These are phyloP conservation scores for Diachasma alloeum DNA, from an alignment of 1,140 invertebrate species.

Conservation along the genomic window DNA sequence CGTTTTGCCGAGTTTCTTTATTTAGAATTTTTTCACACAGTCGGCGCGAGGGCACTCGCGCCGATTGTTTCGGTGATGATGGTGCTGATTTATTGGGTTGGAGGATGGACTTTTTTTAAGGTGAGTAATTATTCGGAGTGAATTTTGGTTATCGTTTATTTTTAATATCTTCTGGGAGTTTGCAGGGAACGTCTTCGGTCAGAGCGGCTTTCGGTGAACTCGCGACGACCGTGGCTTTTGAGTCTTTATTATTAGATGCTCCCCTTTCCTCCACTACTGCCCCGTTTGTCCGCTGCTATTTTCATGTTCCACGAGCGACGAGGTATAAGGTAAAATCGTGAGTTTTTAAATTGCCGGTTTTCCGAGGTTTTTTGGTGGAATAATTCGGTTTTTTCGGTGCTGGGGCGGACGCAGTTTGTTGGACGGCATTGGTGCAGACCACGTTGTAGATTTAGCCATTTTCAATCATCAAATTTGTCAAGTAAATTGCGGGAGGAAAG, in stretches of 20 bases:
- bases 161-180: not conserved
- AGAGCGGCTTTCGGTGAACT: slow-evolving; percentile 39
- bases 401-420: no score
- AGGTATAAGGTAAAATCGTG: not conserved
- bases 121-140: no score
- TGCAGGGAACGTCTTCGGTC: not conserved
- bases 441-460: no score
- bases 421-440: no score
- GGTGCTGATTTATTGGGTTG: no score
- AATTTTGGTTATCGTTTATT: not conserved
- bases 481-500: no score
- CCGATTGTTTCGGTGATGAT: no score
- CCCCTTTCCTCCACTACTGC: slow-evolving; percentile 1
- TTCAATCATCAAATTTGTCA: no score
- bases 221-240: slow-evolving; percentile 35
- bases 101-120: no score
- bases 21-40: not conserved
- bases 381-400: no score
- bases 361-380: no score
- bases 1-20: not conserved
- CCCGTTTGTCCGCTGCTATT: slow-evolving; percentile 18
- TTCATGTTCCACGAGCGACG: slow-evolving; percentile 3
- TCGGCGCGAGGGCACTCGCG: no score
- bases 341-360: not conserved
- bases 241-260: slow-evolving; percentile 31